phyloP scores from a whole-genome alignment of 2,113 vertebrate species.

The Amphiprion ocellaris region DNA sequence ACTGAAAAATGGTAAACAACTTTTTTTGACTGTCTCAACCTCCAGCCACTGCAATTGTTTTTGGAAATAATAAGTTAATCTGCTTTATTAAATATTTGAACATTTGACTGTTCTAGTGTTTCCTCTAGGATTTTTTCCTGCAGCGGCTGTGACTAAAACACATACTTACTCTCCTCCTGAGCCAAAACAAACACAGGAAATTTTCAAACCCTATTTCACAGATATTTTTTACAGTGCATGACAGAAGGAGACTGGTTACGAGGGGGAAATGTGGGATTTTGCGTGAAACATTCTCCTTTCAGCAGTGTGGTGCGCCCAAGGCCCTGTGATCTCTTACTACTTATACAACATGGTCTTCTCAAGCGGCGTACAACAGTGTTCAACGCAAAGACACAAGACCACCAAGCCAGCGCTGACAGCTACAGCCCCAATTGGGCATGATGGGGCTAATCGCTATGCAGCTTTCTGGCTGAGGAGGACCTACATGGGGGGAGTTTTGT shows the following conservation, averaged over 20 bases:
- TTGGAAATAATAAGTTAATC: too few relatives aligned
- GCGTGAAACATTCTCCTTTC: constrained; percentile 14
- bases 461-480: constrained; percentile 28
- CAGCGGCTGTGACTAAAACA: too few relatives aligned
- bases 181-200: too few relatives aligned
- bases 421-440: constrained; percentile 49
- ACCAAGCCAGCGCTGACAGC: constrained; percentile 41
- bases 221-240: neutral
- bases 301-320: neutral
- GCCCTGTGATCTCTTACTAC: constrained; percentile 31
- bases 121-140: too few relatives aligned
- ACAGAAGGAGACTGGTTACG: constrained; percentile 20
- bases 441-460: constrained; percentile 51
- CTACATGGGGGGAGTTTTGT: constrained; percentile 46
- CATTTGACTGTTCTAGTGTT: too few relatives aligned
- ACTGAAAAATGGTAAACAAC: too few relatives aligned
- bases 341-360: constrained; percentile 11
- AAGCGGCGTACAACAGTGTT: constrained; percentile 11
- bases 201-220: too few relatives aligned
- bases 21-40: too few relatives aligned
- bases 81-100: too few relatives aligned
- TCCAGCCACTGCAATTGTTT: too few relatives aligned
- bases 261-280: constrained; percentile 22
- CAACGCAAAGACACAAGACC: constrained; percentile 37
- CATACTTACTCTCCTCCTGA: too few relatives aligned